Evolutionary conservation across 2,888 invertebrate species (phyloP), one percentile per base, ranked within the genome.

Genomic region (Tribolium freemani): DNA sequence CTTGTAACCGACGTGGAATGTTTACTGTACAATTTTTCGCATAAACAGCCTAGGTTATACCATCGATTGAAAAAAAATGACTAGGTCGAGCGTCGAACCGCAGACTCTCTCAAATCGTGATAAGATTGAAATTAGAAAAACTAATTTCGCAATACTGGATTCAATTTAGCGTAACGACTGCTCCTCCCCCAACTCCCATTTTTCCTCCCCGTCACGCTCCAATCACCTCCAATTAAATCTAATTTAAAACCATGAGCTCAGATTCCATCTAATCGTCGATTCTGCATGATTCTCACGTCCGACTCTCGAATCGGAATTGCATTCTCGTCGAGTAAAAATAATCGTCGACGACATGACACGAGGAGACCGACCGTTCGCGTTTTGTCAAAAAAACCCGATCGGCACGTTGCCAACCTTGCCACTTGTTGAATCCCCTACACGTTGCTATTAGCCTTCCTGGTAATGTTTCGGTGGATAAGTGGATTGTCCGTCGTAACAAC

Each of bases 351-450:
- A 38, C 31, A 38, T 16, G 31, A 31, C 31, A 3, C 31, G 31
- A 31, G 9, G 9, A 31, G 9, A 3, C 5, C 5, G 9, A 2
- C 31, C 1, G 31, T 31, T 31, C 9, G 3, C n/a, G 8, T 38
- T 38, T 8, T 38, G 38, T 38, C 26, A 26, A 5, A 26, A 21
- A 26, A 26, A 26, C 26, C 5, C 5, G 38, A n/a, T 38, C 38
- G 38, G 38, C 38, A 38, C 38, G 46, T 10, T 26, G 63, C 63
- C 63, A 63, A 48, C 31, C 50, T 26, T 38, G 38, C 69, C 58
- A 79, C 79, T 79, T 79, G 79, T 79, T 79, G 79, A 78, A 78
- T 78, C 74, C 76, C 69, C 38, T n/a, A 38, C 38, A 38, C 38
- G 38, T 38, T 26, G 26, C 26, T 74, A 78, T 79, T 78, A 77